Evolutionary conservation across 1,140 invertebrate species (phyloP), one percentile per base, ranked within the genome.

Genomic region (Halesus radiatus): DNA sequence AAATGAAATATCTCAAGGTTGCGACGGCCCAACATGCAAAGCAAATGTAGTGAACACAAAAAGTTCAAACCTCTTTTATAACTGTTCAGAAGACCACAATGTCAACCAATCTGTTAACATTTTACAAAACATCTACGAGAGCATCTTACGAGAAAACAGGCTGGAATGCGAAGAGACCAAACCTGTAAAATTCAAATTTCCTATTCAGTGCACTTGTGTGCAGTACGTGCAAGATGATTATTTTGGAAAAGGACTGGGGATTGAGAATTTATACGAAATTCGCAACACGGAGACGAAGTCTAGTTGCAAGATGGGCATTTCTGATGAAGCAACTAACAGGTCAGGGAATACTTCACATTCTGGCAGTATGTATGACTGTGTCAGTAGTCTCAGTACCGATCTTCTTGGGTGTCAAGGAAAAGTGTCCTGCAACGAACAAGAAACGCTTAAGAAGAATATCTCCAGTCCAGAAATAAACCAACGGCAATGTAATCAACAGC

Each of bases 101-200:
- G 13, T 22, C 23, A 18, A 74, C 3, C 53, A 15, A 74, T 52
- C 70, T 13, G 23, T 29, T 4, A 74, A 74, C n/a, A 23, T 74
- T 15, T 74, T 74, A n/a, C 70, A 74, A 56, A 74, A 56, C 29
- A 74, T 74, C 7, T 74, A 54, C 22, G 52, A 74, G 54, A 74
- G 70, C 54, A 74, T 56, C 16, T 56, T 74, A 56, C 1, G 23
- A 15, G 54, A 56, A 7, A 74, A 23, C 23, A 26, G 54, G n/a
- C 8, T 5, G n/a, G 15, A 22, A 74, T 10, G 7, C n/a, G 29
- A 74, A 4, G 26, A 53, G 16, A 53, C 18, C 15, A 53, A 74
- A 53, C 23, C 50, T 13, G 15, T 74, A 5, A 74, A 74, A 54
- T 26, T 54, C 52, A 56, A 16, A 54, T 74, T 74, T 32, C 53